Percentiles rank a stretch among this genome's conserved stretches.
phyloP scores from a whole-genome alignment of 2,888 invertebrate species.

The Invenusta paracnida region DNA sequence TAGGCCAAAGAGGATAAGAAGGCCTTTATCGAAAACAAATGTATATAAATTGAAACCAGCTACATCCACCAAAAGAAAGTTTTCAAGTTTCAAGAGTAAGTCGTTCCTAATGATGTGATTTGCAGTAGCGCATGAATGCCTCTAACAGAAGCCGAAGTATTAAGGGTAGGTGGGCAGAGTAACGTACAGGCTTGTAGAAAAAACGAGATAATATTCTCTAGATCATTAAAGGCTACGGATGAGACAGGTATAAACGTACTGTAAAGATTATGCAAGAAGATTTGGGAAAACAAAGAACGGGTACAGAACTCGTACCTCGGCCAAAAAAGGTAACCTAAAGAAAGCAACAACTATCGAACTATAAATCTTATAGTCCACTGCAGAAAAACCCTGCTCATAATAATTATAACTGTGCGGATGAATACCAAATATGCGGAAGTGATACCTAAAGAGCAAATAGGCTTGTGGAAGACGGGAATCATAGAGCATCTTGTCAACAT shows the following conservation, averaged over 20 bases:
- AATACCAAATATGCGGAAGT: no score
- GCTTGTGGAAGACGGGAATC: not conserved
- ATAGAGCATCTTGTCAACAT: not conserved
- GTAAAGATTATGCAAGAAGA: no score
- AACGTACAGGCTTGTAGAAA: no score
- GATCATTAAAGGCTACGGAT: no score
- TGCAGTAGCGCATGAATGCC: no score
- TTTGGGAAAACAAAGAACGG: no score
- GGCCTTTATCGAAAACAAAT: not conserved
- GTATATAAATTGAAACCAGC: not conserved
- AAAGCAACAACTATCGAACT: not conserved
- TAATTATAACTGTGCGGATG: no score
- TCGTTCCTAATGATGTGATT: not conserved
- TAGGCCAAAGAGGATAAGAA: not conserved
- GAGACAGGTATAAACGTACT: no score
- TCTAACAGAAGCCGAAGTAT: no score
- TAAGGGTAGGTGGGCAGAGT: no score
- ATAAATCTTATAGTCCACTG: not conserved
- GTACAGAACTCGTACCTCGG: no score
- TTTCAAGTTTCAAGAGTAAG: not conserved
- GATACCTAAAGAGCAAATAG: not conserved
- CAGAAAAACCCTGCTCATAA: not conserved
- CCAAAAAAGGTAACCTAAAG: not conserved
- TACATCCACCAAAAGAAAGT: not conserved
- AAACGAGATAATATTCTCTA: no score